Evolutionary conservation across 2,797 vertebrate species (phyloP).

Genomic region (Parauchenoglanis punctatus): DNA sequence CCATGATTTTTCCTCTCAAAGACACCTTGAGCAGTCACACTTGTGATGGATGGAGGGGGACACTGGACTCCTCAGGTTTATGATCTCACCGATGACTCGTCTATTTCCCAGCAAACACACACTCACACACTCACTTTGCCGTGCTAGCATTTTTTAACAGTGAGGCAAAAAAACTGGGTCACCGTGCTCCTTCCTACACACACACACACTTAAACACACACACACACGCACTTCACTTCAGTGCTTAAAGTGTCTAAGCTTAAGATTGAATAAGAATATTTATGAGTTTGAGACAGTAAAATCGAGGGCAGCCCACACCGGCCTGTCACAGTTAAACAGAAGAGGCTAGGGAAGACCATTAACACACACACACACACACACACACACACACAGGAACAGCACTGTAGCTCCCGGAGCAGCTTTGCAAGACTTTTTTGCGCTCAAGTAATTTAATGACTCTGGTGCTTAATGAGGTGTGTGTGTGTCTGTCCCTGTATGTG

Average conservation of each 20-base stretch:
- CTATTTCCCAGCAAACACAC: conserved; percentile 44
- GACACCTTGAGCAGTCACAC: conserved; percentile 76
- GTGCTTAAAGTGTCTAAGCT: conserved; percentile 8
- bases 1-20: conserved; percentile 68
- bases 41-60: conserved; percentile 70
- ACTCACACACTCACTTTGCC: conserved; percentile 36
- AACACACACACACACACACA: conserved; percentile 12
- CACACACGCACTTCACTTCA: neutral
- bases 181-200: conserved; percentile 36
- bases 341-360: conserved; percentile 12
- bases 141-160: conserved; percentile 40
- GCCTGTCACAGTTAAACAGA: conserved; percentile 32
- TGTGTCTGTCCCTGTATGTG: conserved; percentile 36
- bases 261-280: conserved; percentile 11
- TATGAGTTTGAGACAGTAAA: conserved; percentile 18
- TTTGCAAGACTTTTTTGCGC: conserved; percentile 60
- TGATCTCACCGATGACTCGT: conserved; percentile 54
- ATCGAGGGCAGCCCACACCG: conserved; percentile 1
- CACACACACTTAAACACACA: conserved; percentile 11
- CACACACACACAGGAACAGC: conserved; percentile 60
- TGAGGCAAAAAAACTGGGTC: conserved; percentile 52
- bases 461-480: conserved; percentile 26
- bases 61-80: conserved; percentile 72
- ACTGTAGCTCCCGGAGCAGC: conserved; percentile 48
- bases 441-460: conserved; percentile 44